Base-by-base conservation (phyloP, 2,113 vertebrate species). In the Sceloporus undulatus region DNA sequence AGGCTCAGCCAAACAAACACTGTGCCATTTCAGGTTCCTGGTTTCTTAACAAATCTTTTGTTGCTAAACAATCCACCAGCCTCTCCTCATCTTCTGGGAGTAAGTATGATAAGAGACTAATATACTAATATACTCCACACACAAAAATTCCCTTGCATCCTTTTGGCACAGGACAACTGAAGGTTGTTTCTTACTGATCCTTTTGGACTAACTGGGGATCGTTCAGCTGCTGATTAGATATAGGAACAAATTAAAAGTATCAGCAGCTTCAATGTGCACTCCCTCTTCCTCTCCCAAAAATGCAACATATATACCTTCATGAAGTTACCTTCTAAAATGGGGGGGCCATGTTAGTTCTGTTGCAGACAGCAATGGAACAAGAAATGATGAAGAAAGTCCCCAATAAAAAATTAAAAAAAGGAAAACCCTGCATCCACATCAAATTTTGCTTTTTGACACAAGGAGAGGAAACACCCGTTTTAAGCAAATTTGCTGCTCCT, bases 61-160 rank as follows among this genome's bases (percentile, higher is more conserved):
- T 79, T 79, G 75, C 79, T 87, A 78, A 84, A 84, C 54, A 83
- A 84, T 84, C n/a, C 66, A 82, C 7, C 40, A 86, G 59, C 59
- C 89, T 86, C 86, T 89, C 88, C 27, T 66, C 27, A 76, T 76
- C 68, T 52, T 74, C 25, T 11, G 86, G 68, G 85, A 88, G 79
- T 54, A 25, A 70, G 42, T 19, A 5, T 0, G 59, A 85, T 76
- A 83, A 90, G 54, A 90, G 54, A 82, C 62, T 56, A 80, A 88
- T 79, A 71, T 29, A 82, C 62, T 56, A 80, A 88, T 79, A 71
- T 29, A 6, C 8, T 14, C 38, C 21, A 82, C 27, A 62, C 68
- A 59, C 29, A 88, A 70, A 4, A 14, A 62, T 82, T 84, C 88
- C 87, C 85, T 91, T 7, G 0, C 86, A 82, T 82, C 87, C 52